A percentile compares a stretch with the other conserved stretches of the same genome.
Evolutionary conservation across 2,888 invertebrate genomes (phyloP).

Genomic region (Dasysyrphus albostriatus): DNA sequence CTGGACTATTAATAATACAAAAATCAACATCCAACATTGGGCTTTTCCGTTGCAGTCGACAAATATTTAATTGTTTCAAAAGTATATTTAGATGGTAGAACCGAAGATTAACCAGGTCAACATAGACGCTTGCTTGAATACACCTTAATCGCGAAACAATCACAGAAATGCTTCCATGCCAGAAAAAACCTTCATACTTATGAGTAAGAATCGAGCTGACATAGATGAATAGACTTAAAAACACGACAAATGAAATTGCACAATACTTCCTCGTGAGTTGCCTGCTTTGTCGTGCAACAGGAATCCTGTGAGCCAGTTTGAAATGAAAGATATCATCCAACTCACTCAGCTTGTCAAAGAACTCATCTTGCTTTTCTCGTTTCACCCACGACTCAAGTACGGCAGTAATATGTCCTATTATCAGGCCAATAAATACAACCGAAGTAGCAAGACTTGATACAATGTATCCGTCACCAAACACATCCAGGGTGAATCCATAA

Average conservation of each 20-base stretch:
- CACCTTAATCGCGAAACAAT: slow-evolving; percentile 9
- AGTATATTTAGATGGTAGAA: neutral
- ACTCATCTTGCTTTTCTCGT: neutral
- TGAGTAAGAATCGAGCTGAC: neutral
- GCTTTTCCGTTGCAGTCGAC: neutral
- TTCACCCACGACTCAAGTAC: neutral
- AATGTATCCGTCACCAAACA: slow-evolving; percentile 14
- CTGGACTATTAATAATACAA: neutral
- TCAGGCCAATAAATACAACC: neutral
- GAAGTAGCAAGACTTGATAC: slow-evolving; percentile 13
- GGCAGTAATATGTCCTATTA: neutral
- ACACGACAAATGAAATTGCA: neutral
- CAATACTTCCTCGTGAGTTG: neutral
- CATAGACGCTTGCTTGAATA: slow-evolving; percentile 4
- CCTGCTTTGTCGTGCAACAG: neutral
- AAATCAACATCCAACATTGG: slow-evolving; percentile 2
- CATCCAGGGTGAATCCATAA: slow-evolving; percentile 1
- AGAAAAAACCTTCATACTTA: slow-evolving; percentile 4
- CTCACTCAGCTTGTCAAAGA: neutral
- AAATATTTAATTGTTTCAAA: slow-evolving; percentile 1
- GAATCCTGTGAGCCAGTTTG: neutral
- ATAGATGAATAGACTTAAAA: neutral
- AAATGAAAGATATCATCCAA: slow-evolving; percentile 14
- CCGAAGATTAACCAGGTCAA: slow-evolving; percentile 2
- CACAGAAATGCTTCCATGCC: slow-evolving; percentile 3